Percentiles rank a stretch among this genome's conserved stretches.
Evolutionary conservation across 2,113 vertebrate genomes (phyloP).

Genomic region (Sceloporus tristichus): DNA sequence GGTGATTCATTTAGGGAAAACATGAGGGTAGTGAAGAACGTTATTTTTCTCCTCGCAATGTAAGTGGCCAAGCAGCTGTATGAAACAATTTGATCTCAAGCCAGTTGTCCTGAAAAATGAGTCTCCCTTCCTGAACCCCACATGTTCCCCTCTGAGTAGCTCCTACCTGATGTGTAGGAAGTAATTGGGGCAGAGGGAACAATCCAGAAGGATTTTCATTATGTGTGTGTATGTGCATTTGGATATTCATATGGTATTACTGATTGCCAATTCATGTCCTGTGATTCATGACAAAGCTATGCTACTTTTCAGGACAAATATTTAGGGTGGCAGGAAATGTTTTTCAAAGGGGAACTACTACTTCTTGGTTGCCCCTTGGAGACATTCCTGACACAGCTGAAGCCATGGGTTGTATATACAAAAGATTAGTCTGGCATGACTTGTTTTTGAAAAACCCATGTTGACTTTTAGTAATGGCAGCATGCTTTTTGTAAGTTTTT

Average conservation of each 20-base stretch:
- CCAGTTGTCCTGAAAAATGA: neutral
- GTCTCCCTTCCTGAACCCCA: neutral
- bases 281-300: neutral
- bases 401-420: conserved; percentile 1
- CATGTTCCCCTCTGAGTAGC: neutral
- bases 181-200: neutral
- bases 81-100: neutral
- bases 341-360: neutral
- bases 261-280: neutral
- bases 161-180: neutral
- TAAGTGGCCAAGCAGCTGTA: neutral
- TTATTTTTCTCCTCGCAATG: conserved; percentile 4
- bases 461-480: too few species aligned
- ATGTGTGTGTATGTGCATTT: too few species aligned
- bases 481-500: too few species aligned
- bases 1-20: conserved; percentile 29
- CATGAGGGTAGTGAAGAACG: conserved; percentile 14
- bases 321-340: neutral
- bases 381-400: neutral
- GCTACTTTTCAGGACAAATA: neutral
- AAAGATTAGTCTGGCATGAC: too few species aligned
- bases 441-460: too few species aligned
- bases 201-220: neutral
- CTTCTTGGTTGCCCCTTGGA: neutral
- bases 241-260: neutral